Base-by-base conservation (phyloP, 2,113 vertebrate genomes). In the Oreochromis tanganicae region DNA sequence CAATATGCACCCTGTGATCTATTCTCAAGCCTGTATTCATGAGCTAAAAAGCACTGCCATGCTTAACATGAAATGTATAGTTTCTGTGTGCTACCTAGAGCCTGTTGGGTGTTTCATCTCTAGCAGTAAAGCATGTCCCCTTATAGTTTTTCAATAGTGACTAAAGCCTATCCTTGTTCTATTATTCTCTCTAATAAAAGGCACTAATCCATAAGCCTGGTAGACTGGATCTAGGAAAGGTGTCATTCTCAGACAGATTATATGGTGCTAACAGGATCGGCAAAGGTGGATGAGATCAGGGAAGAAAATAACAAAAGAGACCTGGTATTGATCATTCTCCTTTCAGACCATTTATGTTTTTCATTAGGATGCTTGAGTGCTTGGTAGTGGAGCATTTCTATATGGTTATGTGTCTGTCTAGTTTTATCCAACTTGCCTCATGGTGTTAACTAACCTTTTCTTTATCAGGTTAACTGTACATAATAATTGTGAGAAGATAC, bases 181-280 rank as follows among this genome's bases (percentile, higher is more conserved):
- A 75, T 83, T 91, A 89, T 88, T 90, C 78, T 88, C 81, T 89
- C 38, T 80, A 91, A 93, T 93, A 89, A 92, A 91, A 89, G 56
- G 83, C 81, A 78, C 68, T 89, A 91, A 93, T 94, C 90, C 88
- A 82, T 88, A 87, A 91, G 27, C 80, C 82, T 83, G 79, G 85
- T 89, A 84, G 63, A 79, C 48, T 90, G 90, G 82, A 87, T 93
- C 90, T 75, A 85, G 91, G 88, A 92, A 87, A 80, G 85, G 87
- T 94, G 92, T 91, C 94, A 93, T 90, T 82, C 93, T 92, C 89
- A 95, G 92, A 94, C 87, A 92, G 94, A 96, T 96, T 94, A 96
- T 84, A 80, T 87, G 90, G 80, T 84, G 84, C 93, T 94, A 94
- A 95, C 92, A 94, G 93, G 93, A 95, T 93, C 55, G 48, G 89